Base-by-base conservation (phyloP, 2,113 vertebrate genomes). In the Lucifuga dentata region DNA sequence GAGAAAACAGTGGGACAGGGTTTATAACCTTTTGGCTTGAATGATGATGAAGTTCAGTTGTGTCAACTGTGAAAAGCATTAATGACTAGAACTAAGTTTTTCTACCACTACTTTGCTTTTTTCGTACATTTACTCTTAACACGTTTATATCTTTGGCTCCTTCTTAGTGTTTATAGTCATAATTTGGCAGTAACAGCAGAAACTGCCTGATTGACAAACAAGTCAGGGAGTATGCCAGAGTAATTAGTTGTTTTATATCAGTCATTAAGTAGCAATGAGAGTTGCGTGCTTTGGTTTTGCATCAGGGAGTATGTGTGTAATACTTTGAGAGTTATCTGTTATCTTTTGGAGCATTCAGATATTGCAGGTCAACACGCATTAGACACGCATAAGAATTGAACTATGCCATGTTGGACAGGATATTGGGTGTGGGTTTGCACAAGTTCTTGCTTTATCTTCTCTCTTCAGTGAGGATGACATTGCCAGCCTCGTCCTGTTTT, bases 11-110 rank as follows among this genome's bases (percentile, higher is more conserved):
- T n/a, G n/a, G n/a, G n/a, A n/a, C n/a, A n/a, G n/a, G n/a, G n/a
- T n/a, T 71, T 24, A 73, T 39, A 39, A 76, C 56, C 46, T 67
- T 8, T 13, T 24, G 36, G 5, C 36, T 40, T 29, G n/a, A 53
- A 36, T 23, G 17, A 11, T 3, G 29, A 74, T 3, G 26, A 36
- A 73, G 71, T 68, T 12, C 66, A 48, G 55, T 80, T n/a, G n/a
- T n/a, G n/a, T n/a, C n/a, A n/a, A n/a, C n/a, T n/a, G n/a, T n/a
- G n/a, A n/a, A n/a, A n/a, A n/a, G n/a, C 8, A 38, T 68, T 11
- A 64, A 53, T 11, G 13, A 39, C 12, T 12, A 10, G 1, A 2
- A 7, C 23, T 15, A 8, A 1, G 5, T 1, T 48, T 62, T 62
- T 68, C 65, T 16, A 50, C 19, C 32, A 0, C n/a, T 33, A n/a